Evolutionary conservation across 2,797 vertebrate genomes (phyloP).

Genomic region (Acrocephalus scirpaceus): DNA sequence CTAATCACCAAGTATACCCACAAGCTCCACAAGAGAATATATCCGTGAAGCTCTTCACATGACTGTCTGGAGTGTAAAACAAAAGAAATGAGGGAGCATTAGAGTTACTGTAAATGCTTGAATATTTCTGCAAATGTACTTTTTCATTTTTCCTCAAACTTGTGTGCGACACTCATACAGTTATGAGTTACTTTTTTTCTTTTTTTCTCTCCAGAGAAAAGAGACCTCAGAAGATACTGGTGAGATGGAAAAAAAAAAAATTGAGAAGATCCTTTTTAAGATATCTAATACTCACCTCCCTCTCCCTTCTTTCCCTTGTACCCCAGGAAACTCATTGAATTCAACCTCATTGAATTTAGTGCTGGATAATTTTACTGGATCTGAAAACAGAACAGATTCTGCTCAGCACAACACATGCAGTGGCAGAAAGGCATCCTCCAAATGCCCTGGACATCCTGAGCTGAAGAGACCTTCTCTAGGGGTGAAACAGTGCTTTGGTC

Average conservation of each 20-base stretch:
- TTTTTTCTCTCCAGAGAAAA: background rate
- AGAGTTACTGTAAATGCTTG: constrained; percentile 1
- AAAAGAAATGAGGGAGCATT: constrained; percentile 1
- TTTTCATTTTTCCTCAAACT: background rate
- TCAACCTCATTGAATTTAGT: background rate
- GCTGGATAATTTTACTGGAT: background rate
- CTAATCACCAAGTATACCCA: constrained; percentile 68
- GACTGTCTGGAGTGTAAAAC: constrained; percentile 34
- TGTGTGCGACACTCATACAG: background rate
- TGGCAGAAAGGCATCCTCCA: background rate
- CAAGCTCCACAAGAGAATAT: constrained; percentile 58
- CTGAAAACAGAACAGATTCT: background rate
- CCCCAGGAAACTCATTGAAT: background rate
- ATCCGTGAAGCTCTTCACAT: constrained; percentile 10
- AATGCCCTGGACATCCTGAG: background rate
- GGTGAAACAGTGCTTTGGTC: constrained; percentile 50
- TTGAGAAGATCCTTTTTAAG: background rate
- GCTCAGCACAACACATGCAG: background rate
- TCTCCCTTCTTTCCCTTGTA: background rate
- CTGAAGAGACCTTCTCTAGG: constrained; percentile 53
- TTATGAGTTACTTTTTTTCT: background rate
- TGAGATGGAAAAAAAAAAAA: background rate
- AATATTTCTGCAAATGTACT: constrained; percentile 12
- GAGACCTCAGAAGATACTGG: background rate
- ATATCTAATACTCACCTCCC: background rate